These are phyloP conservation scores for Oreotrochilus melanogaster DNA, from an alignment of 2,113 vertebrate species.

Conservation along the genomic window DNA sequence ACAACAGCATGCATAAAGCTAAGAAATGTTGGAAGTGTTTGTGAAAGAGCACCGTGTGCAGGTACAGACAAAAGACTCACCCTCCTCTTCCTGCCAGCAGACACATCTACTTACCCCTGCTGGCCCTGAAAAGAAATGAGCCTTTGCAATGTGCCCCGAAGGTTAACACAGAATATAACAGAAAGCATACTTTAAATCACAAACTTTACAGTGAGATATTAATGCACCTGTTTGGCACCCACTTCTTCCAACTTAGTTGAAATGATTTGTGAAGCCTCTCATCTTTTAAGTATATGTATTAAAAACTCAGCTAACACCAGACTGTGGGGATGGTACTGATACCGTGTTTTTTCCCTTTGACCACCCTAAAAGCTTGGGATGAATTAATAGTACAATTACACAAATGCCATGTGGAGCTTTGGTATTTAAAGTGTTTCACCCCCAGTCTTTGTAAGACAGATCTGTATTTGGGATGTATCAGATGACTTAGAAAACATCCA, in stretches of 20 bases:
- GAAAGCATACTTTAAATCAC: background rate
- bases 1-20: background rate
- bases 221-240: background rate
- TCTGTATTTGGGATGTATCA: slow-evolving; percentile 25
- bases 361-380: background rate
- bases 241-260: background rate
- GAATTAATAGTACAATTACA: slow-evolving; percentile 62
- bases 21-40: background rate
- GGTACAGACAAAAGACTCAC: background rate
- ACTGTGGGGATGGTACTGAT: background rate
- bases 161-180: background rate
- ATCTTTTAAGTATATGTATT: background rate
- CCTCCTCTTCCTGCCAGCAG: background rate
- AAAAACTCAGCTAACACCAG: background rate
- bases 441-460: background rate
- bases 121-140: background rate
- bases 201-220: background rate
- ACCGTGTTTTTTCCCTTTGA: background rate
- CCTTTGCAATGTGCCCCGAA: background rate
- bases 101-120: background rate
- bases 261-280: background rate
- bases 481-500: slow-evolving; percentile 22
- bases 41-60: background rate
- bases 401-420: background rate
- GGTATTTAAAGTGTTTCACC: slow-evolving; percentile 19